phyloP scores from a whole-genome alignment of 2,797 vertebrate species.

The Hyperoplus immaculatus region DNA sequence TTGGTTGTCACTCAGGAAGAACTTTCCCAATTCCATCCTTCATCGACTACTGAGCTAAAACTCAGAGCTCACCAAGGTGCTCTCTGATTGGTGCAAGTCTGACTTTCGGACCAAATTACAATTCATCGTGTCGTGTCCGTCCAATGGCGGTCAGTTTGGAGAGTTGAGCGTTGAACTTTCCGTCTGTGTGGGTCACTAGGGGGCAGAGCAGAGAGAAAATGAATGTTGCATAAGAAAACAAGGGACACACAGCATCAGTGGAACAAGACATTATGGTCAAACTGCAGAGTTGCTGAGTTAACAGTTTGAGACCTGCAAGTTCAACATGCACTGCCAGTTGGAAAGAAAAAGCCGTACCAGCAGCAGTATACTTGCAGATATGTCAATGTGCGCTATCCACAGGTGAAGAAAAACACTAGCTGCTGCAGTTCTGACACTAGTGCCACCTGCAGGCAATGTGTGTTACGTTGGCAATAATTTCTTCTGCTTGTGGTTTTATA shows the following conservation, averaged over 20 bases:
- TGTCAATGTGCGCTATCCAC: not conserved
- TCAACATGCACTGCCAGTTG: slow-evolving; percentile 13
- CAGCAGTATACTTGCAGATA: slow-evolving; percentile 16
- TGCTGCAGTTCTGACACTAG: not conserved
- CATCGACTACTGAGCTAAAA: slow-evolving; percentile 38
- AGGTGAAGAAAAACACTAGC: not conserved
- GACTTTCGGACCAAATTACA: slow-evolving; percentile 81
- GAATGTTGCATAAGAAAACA: slow-evolving; percentile 24
- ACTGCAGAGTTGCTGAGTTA: slow-evolving; percentile 39
- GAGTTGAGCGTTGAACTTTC: slow-evolving; percentile 93
- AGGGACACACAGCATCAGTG: not conserved
- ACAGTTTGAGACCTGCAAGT: slow-evolving; percentile 36
- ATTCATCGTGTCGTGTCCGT: slow-evolving; percentile 86
- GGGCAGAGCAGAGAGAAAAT: slow-evolving; percentile 48
- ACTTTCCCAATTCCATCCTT: slow-evolving; percentile 42
- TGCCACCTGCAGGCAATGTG: slow-evolving; percentile 5
- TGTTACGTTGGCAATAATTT: not conserved
- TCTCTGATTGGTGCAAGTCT: slow-evolving; percentile 40
- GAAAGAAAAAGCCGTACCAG: slow-evolving; percentile 7
- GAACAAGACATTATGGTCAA: slow-evolving; percentile 14
- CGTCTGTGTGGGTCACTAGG: slow-evolving; percentile 91
- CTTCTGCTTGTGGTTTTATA: slow-evolving; percentile 16
- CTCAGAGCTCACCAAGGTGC: slow-evolving; percentile 41
- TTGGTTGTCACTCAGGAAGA: slow-evolving; percentile 33
- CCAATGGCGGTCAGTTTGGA: slow-evolving; percentile 92